phyloP scores from a whole-genome alignment of 2,888 invertebrate species.

The Agonopterix alstromeriana region DNA sequence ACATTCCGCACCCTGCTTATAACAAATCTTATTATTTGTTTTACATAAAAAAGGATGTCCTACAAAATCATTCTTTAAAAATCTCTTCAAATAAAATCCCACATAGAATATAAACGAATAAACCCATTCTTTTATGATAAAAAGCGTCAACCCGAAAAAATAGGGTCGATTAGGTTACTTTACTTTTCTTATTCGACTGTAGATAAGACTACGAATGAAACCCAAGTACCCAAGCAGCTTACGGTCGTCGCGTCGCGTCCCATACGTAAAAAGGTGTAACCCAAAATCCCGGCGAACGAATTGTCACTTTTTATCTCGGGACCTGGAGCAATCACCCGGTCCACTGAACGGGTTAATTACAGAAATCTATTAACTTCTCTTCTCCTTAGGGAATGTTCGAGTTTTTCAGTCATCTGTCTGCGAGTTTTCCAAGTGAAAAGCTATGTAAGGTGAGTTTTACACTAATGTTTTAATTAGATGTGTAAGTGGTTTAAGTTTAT shows the following conservation, averaged over 20 bases:
- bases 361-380: constrained; percentile 73
- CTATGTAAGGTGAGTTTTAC: too few relatives aligned
- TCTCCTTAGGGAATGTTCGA: constrained; percentile 49
- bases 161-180: constrained; percentile 9
- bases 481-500: too few relatives aligned
- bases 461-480: too few relatives aligned
- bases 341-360: constrained; percentile 75
- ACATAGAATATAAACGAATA: background rate
- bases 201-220: constrained; percentile 15
- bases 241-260: constrained; percentile 26
- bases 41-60: too few relatives aligned
- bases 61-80: too few relatives aligned
- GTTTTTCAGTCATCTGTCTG: constrained; percentile 55
- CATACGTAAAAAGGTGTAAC: constrained; percentile 21
- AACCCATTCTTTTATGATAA: constrained; percentile 23
- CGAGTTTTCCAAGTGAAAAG: constrained; percentile 38
- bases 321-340: constrained; percentile 69
- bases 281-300: constrained; percentile 27
- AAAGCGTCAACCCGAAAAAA: constrained; percentile 46
- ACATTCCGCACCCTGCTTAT: too few relatives aligned
- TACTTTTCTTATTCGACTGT: constrained; percentile 7
- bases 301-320: constrained; percentile 40
- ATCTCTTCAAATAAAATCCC: background rate
- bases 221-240: constrained; percentile 24
- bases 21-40: too few relatives aligned